A percentile compares a stretch with the other conserved stretches of the same genome.
These are phyloP conservation scores for Synergus laeviventris DNA, from an alignment of 2,888 invertebrate genomes.

Conservation along the genomic window DNA sequence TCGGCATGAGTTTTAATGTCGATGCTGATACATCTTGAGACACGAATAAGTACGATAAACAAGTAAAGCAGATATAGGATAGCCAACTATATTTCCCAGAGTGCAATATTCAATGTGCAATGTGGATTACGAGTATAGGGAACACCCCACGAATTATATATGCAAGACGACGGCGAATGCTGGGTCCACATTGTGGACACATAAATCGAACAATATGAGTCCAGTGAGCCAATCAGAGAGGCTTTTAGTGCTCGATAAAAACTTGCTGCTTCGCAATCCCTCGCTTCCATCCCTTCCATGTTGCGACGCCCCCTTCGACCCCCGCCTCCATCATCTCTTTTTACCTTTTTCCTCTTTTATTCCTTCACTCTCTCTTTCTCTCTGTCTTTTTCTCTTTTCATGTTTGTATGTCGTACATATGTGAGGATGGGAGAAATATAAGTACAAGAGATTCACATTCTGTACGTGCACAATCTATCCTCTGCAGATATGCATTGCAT, in stretches of 20 bases:
- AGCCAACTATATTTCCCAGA: background rate
- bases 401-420: slow-evolving; percentile 10
- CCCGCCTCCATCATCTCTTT: slow-evolving; percentile 33
- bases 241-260: slow-evolving; percentile 53
- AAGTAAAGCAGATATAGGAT: slow-evolving; percentile 14
- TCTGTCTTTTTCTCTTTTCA: background rate
- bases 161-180: slow-evolving; percentile 49
- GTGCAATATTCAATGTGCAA: background rate
- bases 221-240: slow-evolving; percentile 51
- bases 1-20: slow-evolving; percentile 28
- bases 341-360: slow-evolving; percentile 18
- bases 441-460: slow-evolving; percentile 26
- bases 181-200: slow-evolving; percentile 49
- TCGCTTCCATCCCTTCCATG: slow-evolving; percentile 41
- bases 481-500: slow-evolving; percentile 24
- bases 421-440: background rate
- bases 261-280: slow-evolving; percentile 46
- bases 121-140: slow-evolving; percentile 30
- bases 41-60: slow-evolving; percentile 20
- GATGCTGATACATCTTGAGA: slow-evolving; percentile 13
- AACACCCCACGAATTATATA: slow-evolving; percentile 51
- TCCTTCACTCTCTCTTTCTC: background rate
- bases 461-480: slow-evolving; percentile 29
- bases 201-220: slow-evolving; percentile 55
- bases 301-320: slow-evolving; percentile 39